Evolutionary conservation across 1,140 invertebrate species (phyloP).

Genomic region (Caenorhabditis latens): DNA sequence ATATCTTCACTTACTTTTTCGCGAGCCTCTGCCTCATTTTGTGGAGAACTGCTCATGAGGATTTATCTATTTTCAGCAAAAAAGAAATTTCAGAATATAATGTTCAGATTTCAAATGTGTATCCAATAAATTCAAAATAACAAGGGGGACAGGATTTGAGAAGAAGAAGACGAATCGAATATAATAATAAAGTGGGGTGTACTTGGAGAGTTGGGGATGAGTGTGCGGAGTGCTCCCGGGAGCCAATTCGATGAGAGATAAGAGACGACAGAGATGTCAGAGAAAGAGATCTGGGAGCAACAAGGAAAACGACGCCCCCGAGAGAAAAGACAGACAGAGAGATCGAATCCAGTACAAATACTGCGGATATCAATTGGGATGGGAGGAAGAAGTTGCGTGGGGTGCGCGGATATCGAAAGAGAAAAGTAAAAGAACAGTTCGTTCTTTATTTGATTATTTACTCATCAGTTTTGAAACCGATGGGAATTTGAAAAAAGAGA

Average conservation of each 20-base stretch:
- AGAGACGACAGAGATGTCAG: constrained; percentile 23
- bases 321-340: not conserved
- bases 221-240: constrained; percentile 53
- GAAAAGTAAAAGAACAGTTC: not conserved
- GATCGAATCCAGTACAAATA: not conserved
- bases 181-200: constrained; percentile 56
- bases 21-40: constrained; percentile 50
- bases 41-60: constrained; percentile 54
- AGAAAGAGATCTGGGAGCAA: not conserved
- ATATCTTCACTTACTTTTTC: constrained; percentile 10
- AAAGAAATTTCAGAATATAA: no score
- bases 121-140: not conserved
- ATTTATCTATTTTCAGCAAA: not conserved
- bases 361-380: constrained; percentile 8
- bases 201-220: constrained; percentile 49
- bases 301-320: constrained; percentile 19
- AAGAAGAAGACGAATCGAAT: constrained; percentile 18
- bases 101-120: not conserved
- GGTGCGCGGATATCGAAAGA: constrained; percentile 9
- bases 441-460: constrained; percentile 34
- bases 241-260: constrained; percentile 25
- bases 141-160: not conserved
- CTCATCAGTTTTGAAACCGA: constrained; percentile 26
- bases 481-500: not conserved
- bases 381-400: not conserved